Conservation (phyloP, 2,113 vertebrate species). For the Nanorana parkeri region DNA sequence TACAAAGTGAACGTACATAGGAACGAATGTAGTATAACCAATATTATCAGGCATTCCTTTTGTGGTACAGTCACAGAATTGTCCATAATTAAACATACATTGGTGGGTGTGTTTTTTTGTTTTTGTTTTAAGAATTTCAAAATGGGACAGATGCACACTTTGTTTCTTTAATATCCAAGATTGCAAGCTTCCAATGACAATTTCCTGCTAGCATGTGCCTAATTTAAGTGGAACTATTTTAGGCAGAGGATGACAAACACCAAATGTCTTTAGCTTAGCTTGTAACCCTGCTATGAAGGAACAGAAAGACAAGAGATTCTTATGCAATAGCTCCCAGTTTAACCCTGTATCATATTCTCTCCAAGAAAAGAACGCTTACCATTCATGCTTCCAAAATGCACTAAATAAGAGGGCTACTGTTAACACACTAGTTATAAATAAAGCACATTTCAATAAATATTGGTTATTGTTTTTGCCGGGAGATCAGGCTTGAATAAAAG, state of each 20-base stretch:
- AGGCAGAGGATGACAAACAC: background rate
- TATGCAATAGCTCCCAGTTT: background rate
- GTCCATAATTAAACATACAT: no score
- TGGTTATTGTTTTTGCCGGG: background rate
- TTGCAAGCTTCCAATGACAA: background rate
- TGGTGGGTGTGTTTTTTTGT: no score
- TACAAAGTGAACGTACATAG: no score
- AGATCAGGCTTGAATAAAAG: background rate
- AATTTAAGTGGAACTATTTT: slow-evolving; percentile 2
- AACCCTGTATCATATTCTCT: background rate
- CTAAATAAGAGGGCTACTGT: background rate
- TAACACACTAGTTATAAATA: background rate
- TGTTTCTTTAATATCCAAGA: no score
- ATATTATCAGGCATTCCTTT: no score
- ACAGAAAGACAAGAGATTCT: slow-evolving; percentile 7
- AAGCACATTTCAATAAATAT: background rate
- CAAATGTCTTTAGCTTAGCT: slow-evolving; percentile 2
- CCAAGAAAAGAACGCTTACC: background rate
- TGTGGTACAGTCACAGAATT: no score
- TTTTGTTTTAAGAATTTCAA: no score
- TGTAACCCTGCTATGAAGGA: background rate
- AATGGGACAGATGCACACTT: no score
- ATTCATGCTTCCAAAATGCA: background rate
- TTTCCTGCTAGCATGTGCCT: background rate
- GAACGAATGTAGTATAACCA: no score